phyloP scores from a whole-genome alignment of 2,797 vertebrate species.

The Falco columbarius region DNA sequence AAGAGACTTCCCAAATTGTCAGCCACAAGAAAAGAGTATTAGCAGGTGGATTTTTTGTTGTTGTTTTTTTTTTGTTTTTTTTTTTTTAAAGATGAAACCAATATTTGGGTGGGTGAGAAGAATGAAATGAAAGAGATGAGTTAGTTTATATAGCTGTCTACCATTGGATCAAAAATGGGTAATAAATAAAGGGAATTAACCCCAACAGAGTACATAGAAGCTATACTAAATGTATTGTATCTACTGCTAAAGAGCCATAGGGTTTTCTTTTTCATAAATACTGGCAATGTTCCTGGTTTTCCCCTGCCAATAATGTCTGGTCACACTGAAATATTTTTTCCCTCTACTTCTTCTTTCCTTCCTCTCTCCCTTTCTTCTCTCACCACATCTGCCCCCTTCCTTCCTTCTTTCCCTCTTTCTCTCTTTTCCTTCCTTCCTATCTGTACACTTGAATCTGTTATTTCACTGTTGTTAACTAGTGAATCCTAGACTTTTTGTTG shows the following conservation, averaged over 20 bases:
- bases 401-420: neutral
- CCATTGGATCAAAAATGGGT: neutral
- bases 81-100: neutral
- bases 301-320: neutral
- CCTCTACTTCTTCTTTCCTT: neutral
- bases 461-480: neutral
- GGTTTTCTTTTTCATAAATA: neutral
- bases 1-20: neutral
- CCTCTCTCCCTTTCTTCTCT: neutral
- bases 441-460: neutral
- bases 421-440: neutral
- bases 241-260: neutral
- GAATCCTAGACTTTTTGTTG: neutral
- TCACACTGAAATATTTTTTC: neutral
- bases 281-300: neutral
- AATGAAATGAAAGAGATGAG: neutral
- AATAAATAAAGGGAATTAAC: neutral
- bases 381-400: no score
- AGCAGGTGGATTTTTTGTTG: neutral
- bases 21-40: neutral
- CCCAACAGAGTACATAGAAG: neutral
- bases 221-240: neutral
- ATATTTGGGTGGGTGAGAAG: neutral
- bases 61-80: neutral
- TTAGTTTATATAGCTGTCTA: neutral